These are phyloP conservation scores for Catonia carolina DNA, from an alignment of 2,888 invertebrate genomes.

Conservation along the genomic window DNA sequence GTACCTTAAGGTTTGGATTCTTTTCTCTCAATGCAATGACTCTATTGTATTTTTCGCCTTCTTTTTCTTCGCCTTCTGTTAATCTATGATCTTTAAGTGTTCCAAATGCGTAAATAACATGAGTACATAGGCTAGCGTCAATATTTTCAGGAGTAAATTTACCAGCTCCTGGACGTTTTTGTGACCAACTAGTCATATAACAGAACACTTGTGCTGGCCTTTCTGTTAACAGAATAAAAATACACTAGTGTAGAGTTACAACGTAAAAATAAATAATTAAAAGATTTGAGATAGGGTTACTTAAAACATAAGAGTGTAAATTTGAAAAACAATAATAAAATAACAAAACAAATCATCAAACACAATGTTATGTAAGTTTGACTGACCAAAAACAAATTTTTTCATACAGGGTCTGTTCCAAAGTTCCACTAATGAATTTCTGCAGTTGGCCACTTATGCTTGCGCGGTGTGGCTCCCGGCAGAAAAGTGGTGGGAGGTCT, in stretches of 20 bases:
- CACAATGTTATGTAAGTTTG: too few relatives aligned
- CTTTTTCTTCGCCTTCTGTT: slow-evolving; percentile 71
- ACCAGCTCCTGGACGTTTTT: slow-evolving; percentile 81
- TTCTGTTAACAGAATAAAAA: slow-evolving; percentile 57
- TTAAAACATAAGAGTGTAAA: slow-evolving; percentile 36
- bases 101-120: slow-evolving; percentile 92
- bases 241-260: too few relatives aligned
- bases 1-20: slow-evolving; percentile 81
- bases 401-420: too few relatives aligned
- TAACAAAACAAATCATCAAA: too few relatives aligned
- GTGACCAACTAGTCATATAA: slow-evolving; percentile 94
- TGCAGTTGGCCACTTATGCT: too few relatives aligned
- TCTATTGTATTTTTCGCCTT: slow-evolving; percentile 70
- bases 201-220: slow-evolving; percentile 85
- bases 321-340: too few relatives aligned
- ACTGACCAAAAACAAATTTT: too few relatives aligned
- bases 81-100: slow-evolving; percentile 80
- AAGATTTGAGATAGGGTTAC: neutral
- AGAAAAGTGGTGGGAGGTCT: too few relatives aligned
- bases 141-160: slow-evolving; percentile 86
- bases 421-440: too few relatives aligned
- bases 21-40: slow-evolving; percentile 79
- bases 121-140: slow-evolving; percentile 84
- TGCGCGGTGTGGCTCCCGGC: too few relatives aligned
- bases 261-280: neutral